Evolutionary conservation across 1,140 invertebrate species (phyloP).

Genomic region (Brachionus manjavacas): DNA sequence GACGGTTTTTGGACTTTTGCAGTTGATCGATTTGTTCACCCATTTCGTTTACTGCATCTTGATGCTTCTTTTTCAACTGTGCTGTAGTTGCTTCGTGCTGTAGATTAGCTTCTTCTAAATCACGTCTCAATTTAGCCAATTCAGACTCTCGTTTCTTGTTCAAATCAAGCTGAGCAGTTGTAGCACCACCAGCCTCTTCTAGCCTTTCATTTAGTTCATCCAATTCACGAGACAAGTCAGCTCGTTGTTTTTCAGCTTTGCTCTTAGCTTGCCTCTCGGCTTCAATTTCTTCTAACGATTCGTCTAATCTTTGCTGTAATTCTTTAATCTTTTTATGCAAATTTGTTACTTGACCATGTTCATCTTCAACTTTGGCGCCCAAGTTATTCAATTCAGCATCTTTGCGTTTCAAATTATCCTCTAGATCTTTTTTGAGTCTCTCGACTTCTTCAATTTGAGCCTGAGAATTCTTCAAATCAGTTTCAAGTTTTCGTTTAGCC

Average conservation of each 20-base stretch:
- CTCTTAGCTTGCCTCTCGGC: conserved; percentile 83
- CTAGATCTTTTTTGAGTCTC: conserved; percentile 92
- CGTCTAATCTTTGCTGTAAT: conserved; percentile 75
- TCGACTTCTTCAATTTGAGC: conserved; percentile 94
- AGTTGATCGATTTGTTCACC: conserved; percentile 97
- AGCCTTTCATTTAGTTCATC: conserved; percentile 93
- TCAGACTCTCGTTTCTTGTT: conserved; percentile 99
- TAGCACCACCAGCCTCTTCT: conserved; percentile 98
- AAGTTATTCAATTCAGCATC: conserved; percentile 92
- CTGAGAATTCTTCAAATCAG: conserved; percentile 94
- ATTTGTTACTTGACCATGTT: conserved; percentile 89
- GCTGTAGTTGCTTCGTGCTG: conserved; percentile 97
- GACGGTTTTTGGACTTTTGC: conserved; percentile 90
- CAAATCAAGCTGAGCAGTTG: conserved; percentile 93
- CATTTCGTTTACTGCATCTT: conserved; percentile 90
- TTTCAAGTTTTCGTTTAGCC: conserved; percentile 82
- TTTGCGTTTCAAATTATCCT: conserved; percentile 73
- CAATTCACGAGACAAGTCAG: conserved; percentile 85
- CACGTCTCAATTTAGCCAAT: conserved; percentile 91
- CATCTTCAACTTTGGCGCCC: conserved; percentile 92
- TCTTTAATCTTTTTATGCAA: conserved; percentile 98
- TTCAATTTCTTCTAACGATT: conserved; percentile 94
- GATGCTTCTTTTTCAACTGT: conserved; percentile 95
- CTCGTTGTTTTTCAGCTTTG: conserved; percentile 86
- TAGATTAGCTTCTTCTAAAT: conserved; percentile 95